Percentiles rank a stretch among this genome's conserved stretches.
Conservation (phyloP, 2,797 vertebrate species). For the Pterois miles region DNA sequence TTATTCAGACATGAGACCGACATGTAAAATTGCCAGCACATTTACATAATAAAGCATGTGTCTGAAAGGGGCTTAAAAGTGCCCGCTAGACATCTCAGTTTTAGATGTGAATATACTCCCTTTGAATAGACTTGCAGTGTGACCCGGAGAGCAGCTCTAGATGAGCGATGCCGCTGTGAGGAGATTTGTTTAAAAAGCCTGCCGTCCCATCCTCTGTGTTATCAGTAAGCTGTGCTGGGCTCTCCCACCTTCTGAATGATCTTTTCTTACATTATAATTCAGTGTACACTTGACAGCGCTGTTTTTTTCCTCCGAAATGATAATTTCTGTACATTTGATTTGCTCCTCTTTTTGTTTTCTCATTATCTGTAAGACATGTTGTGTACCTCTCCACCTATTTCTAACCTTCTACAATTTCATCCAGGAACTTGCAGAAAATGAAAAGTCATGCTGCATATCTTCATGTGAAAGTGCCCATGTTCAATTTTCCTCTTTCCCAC, state of each 20-base stretch:
- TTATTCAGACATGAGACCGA: neutral
- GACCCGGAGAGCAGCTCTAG: slow-evolving; percentile 28
- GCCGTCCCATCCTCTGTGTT: slow-evolving; percentile 30
- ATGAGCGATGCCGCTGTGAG: slow-evolving; percentile 49
- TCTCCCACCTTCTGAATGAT: slow-evolving; percentile 48
- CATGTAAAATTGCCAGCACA: neutral
- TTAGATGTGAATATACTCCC: neutral
- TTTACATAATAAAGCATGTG: slow-evolving; percentile 7
- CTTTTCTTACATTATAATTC: slow-evolving; percentile 70
- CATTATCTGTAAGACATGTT: slow-evolving; percentile 68
- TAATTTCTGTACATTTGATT: slow-evolving; percentile 77
- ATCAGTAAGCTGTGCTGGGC: slow-evolving; percentile 31
- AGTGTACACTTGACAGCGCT: slow-evolving; percentile 48
- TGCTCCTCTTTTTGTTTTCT: slow-evolving; percentile 75
- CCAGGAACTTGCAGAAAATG: slow-evolving; percentile 50
- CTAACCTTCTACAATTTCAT: slow-evolving; percentile 43
- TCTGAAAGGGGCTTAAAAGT: neutral
- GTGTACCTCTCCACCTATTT: slow-evolving; percentile 38
- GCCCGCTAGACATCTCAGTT: neutral
- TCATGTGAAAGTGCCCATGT: slow-evolving; percentile 31
- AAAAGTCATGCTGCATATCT: slow-evolving; percentile 52
- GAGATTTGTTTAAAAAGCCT: slow-evolving; percentile 59
- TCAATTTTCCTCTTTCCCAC: slow-evolving; percentile 53
- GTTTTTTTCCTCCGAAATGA: slow-evolving; percentile 64
- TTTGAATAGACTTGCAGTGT: slow-evolving; percentile 5